Conservation (phyloP, 2,797 vertebrate genomes). For the Kryptolebias ocellatus region DNA sequence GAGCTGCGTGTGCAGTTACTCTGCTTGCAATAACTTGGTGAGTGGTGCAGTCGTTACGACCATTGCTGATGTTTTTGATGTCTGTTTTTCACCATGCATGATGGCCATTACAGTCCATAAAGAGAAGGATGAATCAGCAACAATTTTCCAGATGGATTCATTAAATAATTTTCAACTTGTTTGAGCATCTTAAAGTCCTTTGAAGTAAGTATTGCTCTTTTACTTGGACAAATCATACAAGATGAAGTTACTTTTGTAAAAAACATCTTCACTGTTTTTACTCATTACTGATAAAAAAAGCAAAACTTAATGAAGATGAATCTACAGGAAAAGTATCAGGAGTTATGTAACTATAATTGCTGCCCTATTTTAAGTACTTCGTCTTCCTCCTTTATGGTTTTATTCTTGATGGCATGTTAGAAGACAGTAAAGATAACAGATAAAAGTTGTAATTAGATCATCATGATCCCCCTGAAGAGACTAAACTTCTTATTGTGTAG, state of each 20-base stretch:
- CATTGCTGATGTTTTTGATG: not conserved
- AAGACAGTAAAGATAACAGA: no score
- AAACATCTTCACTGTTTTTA: not conserved
- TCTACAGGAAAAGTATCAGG: not conserved
- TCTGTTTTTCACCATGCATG: not conserved
- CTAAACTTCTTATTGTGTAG: not conserved
- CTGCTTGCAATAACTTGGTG: not conserved
- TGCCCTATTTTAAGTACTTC: not conserved
- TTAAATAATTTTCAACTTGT: not conserved
- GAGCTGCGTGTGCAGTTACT: conserved; percentile 2
- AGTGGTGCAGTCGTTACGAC: not conserved
- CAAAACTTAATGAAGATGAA: not conserved
- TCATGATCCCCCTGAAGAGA: not conserved
- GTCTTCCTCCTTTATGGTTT: no score
- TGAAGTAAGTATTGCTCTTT: no score
- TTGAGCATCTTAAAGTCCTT: not conserved
- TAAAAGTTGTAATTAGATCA: no score
- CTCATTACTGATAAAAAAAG: not conserved
- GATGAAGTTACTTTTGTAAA: not conserved
- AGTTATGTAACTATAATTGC: not conserved
- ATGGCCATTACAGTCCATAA: not conserved
- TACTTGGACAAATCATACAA: no score
- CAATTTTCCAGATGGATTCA: not conserved
- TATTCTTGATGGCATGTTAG: no score
- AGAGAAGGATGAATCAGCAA: not conserved